Evolutionary conservation across 2,113 vertebrate species (phyloP).

Genomic region (Nettapus auritus): DNA sequence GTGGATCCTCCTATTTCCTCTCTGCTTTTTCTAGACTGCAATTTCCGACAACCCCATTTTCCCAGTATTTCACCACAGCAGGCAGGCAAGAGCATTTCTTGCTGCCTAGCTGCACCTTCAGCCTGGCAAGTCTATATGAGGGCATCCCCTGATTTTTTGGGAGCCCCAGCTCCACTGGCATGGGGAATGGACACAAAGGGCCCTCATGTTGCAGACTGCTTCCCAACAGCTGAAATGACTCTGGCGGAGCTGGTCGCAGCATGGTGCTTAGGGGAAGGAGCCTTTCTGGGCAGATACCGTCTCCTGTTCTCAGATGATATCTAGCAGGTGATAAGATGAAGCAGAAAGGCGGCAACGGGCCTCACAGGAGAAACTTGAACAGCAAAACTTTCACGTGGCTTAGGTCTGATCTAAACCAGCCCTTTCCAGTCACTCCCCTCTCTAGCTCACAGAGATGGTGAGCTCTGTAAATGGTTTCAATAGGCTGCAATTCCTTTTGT

Average conservation of each 20-base stretch:
- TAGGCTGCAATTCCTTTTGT: constrained; percentile 55
- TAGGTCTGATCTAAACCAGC: background rate
- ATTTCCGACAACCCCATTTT: background rate
- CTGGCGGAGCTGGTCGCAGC: background rate
- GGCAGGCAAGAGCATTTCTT: background rate
- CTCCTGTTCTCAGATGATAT: constrained; percentile 8
- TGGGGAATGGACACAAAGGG: accelerated
- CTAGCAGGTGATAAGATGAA: background rate
- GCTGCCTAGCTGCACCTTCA: background rate
- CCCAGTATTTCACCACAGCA: background rate
- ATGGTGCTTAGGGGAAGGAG: background rate
- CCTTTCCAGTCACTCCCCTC: background rate
- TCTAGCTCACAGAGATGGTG: background rate
- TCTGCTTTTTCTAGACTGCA: background rate
- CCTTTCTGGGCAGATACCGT: constrained; percentile 23
- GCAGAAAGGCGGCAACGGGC: background rate
- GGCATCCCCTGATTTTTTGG: background rate
- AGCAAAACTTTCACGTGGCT: background rate
- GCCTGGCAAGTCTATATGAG: accelerated
- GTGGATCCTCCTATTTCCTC: background rate
- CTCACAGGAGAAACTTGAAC: constrained; percentile 41
- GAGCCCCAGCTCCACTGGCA: background rate
- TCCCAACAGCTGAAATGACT: background rate
- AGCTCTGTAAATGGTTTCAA: constrained; percentile 54
- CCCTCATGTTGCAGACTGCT: accelerated